Base-by-base conservation (phyloP, 1,140 invertebrate genomes). In the Zaprionus vittiger region DNA sequence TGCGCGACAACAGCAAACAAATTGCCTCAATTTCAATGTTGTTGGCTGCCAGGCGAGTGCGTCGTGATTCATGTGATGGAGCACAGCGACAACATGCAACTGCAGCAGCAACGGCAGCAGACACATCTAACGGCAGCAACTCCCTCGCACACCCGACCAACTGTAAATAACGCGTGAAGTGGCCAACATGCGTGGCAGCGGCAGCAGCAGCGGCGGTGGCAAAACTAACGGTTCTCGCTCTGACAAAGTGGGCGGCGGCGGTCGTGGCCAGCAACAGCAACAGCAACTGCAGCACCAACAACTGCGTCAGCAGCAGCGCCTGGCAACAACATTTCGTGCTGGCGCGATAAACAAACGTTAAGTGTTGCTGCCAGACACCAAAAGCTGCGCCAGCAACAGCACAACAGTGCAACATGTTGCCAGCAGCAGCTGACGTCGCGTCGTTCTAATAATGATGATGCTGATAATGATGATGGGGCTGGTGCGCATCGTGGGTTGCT, bases 11-110 rank as follows among this genome's bases (percentile, higher is more conserved):
- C 87, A 89, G 84, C 84, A 91, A 90, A 91, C 87, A 91, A 91
- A 91, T 91, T 91, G 87, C 87, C 87, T 90, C 85, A 90, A 90
- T 90, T 90, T 90, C 86, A 90, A 90, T 90, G 85, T 90, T 90
- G 82, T 77, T 89, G 77, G 56, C 77, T 76, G 77, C 73, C 74
- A 77, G 74, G 74, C 74, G 66, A 79, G 73, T 69, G 77, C 85
- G 86, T 90, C 85, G 85, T 89, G 85, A 89, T 89, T 89, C 85
- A 89, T 89, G 81, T 84, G 85, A 82, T 83, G 84, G 80, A 90
- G 84, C 69, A 82, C 73, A 72, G 70, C 83, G 75, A 67, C 81
- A 73, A 68, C 67, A 77, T 73, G 73, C 76, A 65, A 62, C 83
- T 75, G 71, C 75, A 73, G 62, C 78, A 73, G 34, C 64, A 77